phyloP scores from a whole-genome alignment of 92 coral and sea anemone genomes.

The Isaurus tuberculatus region DNA sequence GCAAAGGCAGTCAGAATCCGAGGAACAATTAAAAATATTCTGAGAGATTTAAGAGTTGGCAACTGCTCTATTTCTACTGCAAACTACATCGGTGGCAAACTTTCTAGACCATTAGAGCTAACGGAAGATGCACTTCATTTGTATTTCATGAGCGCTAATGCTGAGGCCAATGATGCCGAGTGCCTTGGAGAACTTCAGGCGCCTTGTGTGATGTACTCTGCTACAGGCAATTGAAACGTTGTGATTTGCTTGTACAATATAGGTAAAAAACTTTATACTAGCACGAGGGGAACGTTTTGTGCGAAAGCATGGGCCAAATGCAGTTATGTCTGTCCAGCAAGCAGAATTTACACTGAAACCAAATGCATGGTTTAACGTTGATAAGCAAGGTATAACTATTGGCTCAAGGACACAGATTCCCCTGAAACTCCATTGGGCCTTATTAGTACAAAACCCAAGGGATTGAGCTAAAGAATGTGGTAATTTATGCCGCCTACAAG shows the following conservation, averaged over 20 bases:
- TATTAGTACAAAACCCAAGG: slow-evolving; percentile 58
- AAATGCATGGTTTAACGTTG: slow-evolving; percentile 26
- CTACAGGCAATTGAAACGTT: background rate
- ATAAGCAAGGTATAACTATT: background rate
- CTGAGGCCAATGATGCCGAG: slow-evolving; percentile 39
- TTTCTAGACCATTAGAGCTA: background rate
- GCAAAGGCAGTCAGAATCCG: slow-evolving; percentile 43
- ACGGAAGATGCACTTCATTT: slow-evolving; percentile 15
- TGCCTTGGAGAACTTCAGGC: slow-evolving; percentile 8
- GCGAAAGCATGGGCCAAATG: slow-evolving; percentile 1
- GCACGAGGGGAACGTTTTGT: slow-evolving; percentile 43
- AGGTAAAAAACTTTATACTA: slow-evolving; percentile 41
- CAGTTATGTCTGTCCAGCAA: slow-evolving; percentile 26
- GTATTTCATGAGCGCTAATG: slow-evolving; percentile 18
- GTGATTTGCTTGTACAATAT: slow-evolving; percentile 29
- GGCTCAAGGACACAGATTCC: too few relatives aligned
- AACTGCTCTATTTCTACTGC: background rate
- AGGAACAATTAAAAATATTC: background rate
- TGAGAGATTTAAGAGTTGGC: slow-evolving; percentile 30
- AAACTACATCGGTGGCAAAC: background rate
- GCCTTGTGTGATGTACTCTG: background rate
- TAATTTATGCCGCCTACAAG: slow-evolving; percentile 36
- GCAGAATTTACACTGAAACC: slow-evolving; percentile 13
- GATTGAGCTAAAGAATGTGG: slow-evolving; percentile 23
- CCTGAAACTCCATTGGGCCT: too few relatives aligned